Percentiles rank a stretch among this genome's conserved stretches.
phyloP scores from a whole-genome alignment of 2,113 vertebrate genomes.

The Perognathus longimembris region DNA sequence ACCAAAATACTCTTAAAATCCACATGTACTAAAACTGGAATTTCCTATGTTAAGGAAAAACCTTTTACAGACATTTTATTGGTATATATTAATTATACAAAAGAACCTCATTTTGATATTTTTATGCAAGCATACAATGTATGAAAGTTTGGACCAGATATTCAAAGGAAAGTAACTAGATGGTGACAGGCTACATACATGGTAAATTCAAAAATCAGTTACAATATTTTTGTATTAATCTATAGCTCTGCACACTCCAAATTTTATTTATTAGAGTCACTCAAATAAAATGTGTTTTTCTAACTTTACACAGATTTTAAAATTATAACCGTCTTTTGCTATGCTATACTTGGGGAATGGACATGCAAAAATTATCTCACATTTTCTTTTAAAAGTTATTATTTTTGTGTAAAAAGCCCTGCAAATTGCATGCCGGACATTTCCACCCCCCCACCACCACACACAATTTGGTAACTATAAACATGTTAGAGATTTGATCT shows the following conservation, averaged over 20 bases:
- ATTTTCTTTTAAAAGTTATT: slow-evolving; percentile 52
- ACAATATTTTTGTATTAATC: slow-evolving; percentile 22
- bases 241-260: slow-evolving; percentile 3
- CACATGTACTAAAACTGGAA: background rate
- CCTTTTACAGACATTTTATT: background rate
- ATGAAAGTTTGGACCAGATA: background rate
- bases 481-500: background rate
- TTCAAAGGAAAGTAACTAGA: background rate
- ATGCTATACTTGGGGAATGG: background rate
- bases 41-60: background rate
- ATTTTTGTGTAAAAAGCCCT: slow-evolving; percentile 8
- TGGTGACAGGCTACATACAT: background rate
- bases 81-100: no score
- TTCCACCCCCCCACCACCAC: no score
- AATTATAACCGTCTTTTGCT: slow-evolving; percentile 40
- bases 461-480: background rate
- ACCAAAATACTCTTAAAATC: background rate
- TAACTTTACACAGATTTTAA: slow-evolving; percentile 32
- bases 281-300: background rate
- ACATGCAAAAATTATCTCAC: background rate
- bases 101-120: no score
- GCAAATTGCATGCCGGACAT: background rate
- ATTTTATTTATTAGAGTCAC: background rate
- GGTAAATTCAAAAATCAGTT: background rate
- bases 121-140: no score